Evolutionary conservation across 2,113 vertebrate species (phyloP).

Genomic region (Carassius auratus): DNA sequence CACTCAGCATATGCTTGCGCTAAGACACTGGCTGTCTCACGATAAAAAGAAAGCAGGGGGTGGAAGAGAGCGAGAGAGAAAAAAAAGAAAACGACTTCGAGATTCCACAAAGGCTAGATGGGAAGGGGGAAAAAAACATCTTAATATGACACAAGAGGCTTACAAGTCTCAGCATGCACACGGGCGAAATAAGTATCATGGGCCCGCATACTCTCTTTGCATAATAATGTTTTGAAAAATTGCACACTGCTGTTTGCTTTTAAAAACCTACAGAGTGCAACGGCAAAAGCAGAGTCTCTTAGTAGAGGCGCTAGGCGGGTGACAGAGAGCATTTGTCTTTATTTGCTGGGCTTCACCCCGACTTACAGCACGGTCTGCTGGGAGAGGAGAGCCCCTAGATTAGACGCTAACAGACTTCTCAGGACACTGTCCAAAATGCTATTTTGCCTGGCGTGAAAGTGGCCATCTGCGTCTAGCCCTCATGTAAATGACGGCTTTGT

Average conservation of each 20-base stretch:
- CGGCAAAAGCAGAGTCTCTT: conserved; percentile 40
- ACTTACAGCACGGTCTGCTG: conserved; percentile 18
- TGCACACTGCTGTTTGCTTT: conserved; percentile 60
- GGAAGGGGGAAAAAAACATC: conserved; percentile 12
- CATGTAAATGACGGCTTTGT: conserved; percentile 44
- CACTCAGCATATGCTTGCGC: neutral
- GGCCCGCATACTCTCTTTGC: conserved; percentile 51
- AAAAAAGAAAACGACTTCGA: neutral
- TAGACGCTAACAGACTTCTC: conserved; percentile 40
- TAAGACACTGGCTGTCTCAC: conserved; percentile 27
- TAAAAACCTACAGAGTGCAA: conserved; percentile 62
- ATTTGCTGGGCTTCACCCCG: conserved; percentile 55
- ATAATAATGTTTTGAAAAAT: conserved; percentile 61
- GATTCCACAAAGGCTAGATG: conserved; percentile 7
- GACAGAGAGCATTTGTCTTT: conserved; percentile 65
- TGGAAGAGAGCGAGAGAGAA: conserved; percentile 16
- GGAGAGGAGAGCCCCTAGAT: neutral
- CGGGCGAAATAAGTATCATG: conserved; percentile 41
- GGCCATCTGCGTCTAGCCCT: conserved; percentile 35
- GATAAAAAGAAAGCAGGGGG: conserved; percentile 43
- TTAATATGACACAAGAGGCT: conserved; percentile 53
- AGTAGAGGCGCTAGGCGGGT: conserved; percentile 45
- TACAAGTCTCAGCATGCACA: conserved; percentile 47
- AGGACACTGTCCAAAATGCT: conserved; percentile 35
- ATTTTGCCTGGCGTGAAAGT: conserved; percentile 12